Base-by-base conservation (phyloP, 2,113 vertebrate genomes). In the Mesembrinibis cayennensis region DNA sequence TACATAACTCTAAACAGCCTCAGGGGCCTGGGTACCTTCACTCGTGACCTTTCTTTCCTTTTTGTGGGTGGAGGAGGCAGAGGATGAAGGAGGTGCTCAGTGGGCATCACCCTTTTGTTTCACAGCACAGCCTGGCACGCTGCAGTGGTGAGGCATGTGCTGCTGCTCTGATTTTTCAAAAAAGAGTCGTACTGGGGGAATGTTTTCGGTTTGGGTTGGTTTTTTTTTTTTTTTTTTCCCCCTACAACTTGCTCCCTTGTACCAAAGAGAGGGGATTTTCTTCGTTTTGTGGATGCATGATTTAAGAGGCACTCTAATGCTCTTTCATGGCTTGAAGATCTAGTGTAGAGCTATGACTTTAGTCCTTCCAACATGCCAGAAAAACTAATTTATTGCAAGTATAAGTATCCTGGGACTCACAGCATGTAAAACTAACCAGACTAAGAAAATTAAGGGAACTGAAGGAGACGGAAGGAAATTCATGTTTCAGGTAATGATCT, bases 171-270 rank as follows among this genome's bases (percentile, higher is more conserved):
- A 4, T 21, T 23, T 19, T 20, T 49, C 17, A 13, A 32, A 3
- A 50, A 8, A 22, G 19, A 79, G 3, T 5, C 12, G 0, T 11
- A 1, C 1, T 56, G 29, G 29, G 20, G 18, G 3, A 65, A 34
- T 32, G 17, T 42, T 16, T 58, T 25, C 20, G 16, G 15, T 25
- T 26, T 12, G 18, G 13, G 42, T 29, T 53, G 15, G 4, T 53
- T 29, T 53, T 15, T 9, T 17, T 53, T 11, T 9, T 55, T 58
- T 34, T 49, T n/a, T n/a, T n/a, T n/a, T n/a, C n/a, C n/a, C n/a
- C 42, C 45, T 32, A 52, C 25, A 59, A 1, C 55, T 74, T 34
- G 22, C 17, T 94, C 44, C 19, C 26, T 72, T 44, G 29, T 56
- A 53, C 55, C 45, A 23, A n/a, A 27, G 29, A 52, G 16, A 58